Evolutionary conservation across 2,888 invertebrate genomes (phyloP).

Genomic region (Chrysolina haemoptera): DNA sequence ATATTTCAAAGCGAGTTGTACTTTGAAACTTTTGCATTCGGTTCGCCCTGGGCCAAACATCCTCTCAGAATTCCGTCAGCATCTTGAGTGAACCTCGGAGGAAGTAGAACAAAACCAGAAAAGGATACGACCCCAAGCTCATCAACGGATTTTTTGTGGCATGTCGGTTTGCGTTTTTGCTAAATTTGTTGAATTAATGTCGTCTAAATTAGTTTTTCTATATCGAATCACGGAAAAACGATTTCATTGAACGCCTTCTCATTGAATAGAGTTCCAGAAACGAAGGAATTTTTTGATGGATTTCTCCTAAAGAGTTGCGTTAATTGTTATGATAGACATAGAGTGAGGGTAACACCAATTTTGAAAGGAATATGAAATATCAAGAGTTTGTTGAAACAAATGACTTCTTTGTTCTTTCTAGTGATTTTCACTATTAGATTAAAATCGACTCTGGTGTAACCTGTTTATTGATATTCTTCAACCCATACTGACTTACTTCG

Average conservation of each 20-base stretch:
- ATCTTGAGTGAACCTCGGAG: constrained; percentile 29
- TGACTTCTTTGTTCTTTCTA: too few species aligned
- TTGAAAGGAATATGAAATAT: too few species aligned
- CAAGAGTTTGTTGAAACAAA: too few species aligned
- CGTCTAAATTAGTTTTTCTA: background rate
- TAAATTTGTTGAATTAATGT: constrained; percentile 47
- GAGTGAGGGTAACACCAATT: too few species aligned
- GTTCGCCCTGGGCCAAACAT: constrained; percentile 7
- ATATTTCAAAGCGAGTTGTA: constrained; percentile 15
- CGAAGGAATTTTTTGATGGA: too few species aligned
- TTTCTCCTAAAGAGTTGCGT: too few species aligned
- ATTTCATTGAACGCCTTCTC: background rate
- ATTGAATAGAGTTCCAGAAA: too few species aligned
- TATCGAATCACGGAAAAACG: background rate
- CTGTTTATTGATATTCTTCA: too few species aligned
- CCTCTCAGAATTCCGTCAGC: constrained; percentile 44
- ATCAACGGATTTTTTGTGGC: constrained; percentile 51
- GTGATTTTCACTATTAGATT: too few species aligned
- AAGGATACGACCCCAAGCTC: constrained; percentile 45
- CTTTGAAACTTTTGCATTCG: constrained; percentile 20
- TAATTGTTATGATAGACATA: too few species aligned
- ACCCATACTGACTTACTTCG: too few species aligned
- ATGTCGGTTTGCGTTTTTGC: constrained; percentile 39
- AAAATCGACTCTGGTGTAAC: too few species aligned
- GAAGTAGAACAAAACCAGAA: constrained; percentile 29